Evolutionary conservation across 1,140 invertebrate species (phyloP), one percentile per base, ranked within the genome.

Genomic region (Calliopsis andreniformis): DNA sequence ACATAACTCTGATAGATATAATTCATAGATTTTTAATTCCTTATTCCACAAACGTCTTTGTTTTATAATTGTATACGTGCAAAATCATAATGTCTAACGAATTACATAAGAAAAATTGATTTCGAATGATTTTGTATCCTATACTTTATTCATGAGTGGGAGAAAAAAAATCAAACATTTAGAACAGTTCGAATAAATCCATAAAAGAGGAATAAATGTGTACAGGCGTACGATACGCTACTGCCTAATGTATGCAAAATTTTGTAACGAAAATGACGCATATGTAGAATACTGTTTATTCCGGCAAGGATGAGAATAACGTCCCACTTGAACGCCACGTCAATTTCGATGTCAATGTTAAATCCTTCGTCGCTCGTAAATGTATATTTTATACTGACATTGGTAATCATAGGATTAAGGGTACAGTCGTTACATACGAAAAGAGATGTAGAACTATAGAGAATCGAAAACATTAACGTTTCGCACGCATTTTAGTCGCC

Each of bases 331-430:
- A 82, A 86, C 72, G 84, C 76, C 79, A 86, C 79, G 84, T 86
- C 85, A 86, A 86, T 86, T 86, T 86, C 64, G 72, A 86, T 86
- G 85, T 87, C 82, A 87, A 86, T 87, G 85, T 86, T 84, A 23
- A n/a, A 64, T 84, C 66, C 71, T 84, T 84, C 80, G 72, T 86
- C 80, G 69, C 76, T 84, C 84, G 43, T 86, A 82, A 81, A 71
- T 86, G 68, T 77, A 86, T 70, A 86, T 87, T 87, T 87, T 87
- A 76, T 87, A 87, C 84, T 80, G 85, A 87, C 70, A 82, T 76
- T 82, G 79, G 58, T 86, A 86, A 70, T 14, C 25, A 51, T 82
- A 85, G 73, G 20, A 77, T 83, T 83, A 83, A 83, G 61, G 16
- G 25, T 39, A 45, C 43, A 42, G 12, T 47, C n/a, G 55, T 67